Conservation (phyloP, 1,140 invertebrate genomes). For the Stegodyphus dumicola region DNA sequence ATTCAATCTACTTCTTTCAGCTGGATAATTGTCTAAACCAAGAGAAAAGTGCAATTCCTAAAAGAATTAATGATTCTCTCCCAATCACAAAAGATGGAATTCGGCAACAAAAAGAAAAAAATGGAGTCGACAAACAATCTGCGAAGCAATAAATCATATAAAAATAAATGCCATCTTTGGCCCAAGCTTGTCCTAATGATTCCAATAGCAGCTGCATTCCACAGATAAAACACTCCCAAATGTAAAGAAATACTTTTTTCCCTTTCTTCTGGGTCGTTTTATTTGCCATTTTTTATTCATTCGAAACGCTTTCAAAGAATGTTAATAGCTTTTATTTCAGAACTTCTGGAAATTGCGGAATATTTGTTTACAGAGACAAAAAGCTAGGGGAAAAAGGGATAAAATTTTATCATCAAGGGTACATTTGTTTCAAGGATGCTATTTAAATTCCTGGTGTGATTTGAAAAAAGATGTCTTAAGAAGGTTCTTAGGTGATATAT, state of each 20-base stretch:
- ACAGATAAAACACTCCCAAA: neutral
- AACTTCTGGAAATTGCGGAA: neutral
- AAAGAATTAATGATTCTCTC: neutral
- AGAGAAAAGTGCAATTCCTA: neutral
- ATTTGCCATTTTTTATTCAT: neutral
- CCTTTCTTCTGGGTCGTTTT: neutral
- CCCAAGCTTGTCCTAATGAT: constrained; percentile 18
- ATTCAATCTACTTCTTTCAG: too few relatives aligned
- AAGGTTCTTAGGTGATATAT: too few relatives aligned
- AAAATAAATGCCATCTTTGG: constrained; percentile 10
- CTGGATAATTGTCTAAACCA: neutral
- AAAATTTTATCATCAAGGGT: too few relatives aligned
- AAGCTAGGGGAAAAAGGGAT: too few relatives aligned
- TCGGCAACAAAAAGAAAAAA: neutral
- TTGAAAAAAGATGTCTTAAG: too few relatives aligned
- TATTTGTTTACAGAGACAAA: too few relatives aligned
- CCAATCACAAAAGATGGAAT: neutral
- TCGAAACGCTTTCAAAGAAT: neutral
- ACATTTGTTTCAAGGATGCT: too few relatives aligned
- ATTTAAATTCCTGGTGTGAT: too few relatives aligned
- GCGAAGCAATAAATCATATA: neutral
- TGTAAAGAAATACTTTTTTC: neutral
- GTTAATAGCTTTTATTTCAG: neutral
- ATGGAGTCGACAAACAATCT: constrained; percentile 3
- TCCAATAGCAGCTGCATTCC: neutral